Percentiles rank a stretch among this genome's conserved stretches.
Conservation (phyloP, 2,113 vertebrate genomes). For the Brienomyrus longianalis region DNA sequence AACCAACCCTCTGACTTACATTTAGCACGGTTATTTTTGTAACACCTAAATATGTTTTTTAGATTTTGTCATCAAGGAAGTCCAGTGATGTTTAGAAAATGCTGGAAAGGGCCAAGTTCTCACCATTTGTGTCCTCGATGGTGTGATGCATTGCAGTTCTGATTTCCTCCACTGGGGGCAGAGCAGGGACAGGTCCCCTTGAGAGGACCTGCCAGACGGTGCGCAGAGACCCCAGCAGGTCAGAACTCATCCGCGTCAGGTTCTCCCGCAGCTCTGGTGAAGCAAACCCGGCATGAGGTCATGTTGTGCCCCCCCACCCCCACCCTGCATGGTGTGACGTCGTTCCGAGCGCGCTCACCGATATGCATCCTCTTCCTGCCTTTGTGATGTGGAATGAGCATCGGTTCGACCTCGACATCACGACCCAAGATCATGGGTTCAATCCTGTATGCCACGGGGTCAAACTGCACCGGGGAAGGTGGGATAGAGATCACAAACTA, state of each 20-base stretch:
- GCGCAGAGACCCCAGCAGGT: conserved; percentile 78
- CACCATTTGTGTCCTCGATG: background rate
- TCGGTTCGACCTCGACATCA: conserved; percentile 78
- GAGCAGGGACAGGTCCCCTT: conserved; percentile 59
- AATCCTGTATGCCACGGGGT: conserved; percentile 91
- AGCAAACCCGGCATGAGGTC: background rate
- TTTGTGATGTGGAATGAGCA: conserved; percentile 98
- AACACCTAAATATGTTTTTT: background rate
- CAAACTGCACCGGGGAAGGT: conserved; percentile 66
- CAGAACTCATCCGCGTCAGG: conserved; percentile 84
- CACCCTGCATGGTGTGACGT: background rate
- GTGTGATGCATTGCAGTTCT: conserved; percentile 19
- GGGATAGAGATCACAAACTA: background rate
- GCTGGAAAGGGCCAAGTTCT: conserved; percentile 31
- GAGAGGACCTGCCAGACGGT: conserved; percentile 89
- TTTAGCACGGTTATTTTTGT: background rate
- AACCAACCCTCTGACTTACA: background rate
- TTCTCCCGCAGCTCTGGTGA: conserved; percentile 86
- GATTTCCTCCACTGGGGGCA: conserved; percentile 55
- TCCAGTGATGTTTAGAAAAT: background rate
- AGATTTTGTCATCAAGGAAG: background rate
- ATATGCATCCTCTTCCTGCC: conserved; percentile 96
- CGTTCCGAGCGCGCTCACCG: conserved; percentile 54
- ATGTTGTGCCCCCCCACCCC: background rate
- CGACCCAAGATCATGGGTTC: conserved; percentile 82